Percentiles rank a stretch among this genome's conserved stretches.
phyloP scores from a whole-genome alignment of 2,888 invertebrate species.

The Temnothorax ravouxi region DNA sequence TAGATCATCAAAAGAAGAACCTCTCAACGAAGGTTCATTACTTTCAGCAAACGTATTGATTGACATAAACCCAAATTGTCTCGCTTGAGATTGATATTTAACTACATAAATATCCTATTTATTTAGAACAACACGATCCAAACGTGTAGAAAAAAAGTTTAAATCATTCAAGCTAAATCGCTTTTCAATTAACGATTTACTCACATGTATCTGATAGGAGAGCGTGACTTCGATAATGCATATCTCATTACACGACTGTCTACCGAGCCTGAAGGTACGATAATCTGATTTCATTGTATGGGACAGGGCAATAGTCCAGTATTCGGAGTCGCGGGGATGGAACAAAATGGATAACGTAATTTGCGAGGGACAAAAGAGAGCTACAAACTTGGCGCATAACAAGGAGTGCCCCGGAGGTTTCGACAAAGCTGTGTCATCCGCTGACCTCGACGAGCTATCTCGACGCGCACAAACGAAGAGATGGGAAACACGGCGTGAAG shows the following conservation, averaged over 20 bases:
- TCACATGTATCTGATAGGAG: background rate
- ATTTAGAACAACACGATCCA: background rate
- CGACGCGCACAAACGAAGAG: background rate
- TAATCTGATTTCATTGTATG: constrained; percentile 29
- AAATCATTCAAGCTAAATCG: background rate
- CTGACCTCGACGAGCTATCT: background rate
- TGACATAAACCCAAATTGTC: background rate
- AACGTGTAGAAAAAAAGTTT: background rate
- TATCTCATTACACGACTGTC: constrained; percentile 3
- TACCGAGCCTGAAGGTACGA: background rate
- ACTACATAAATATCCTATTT: background rate
- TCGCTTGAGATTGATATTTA: background rate
- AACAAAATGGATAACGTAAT: constrained; percentile 41
- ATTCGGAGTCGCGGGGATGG: constrained; percentile 33
- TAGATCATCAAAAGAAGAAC: background rate
- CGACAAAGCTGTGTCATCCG: background rate
- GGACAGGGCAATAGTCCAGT: background rate
- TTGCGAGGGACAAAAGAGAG: constrained; percentile 35
- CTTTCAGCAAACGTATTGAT: background rate
- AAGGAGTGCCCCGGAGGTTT: background rate
- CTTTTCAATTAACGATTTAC: background rate
- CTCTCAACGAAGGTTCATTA: background rate
- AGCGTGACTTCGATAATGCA: background rate
- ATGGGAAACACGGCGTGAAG: background rate
- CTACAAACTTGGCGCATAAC: background rate